phyloP scores from a whole-genome alignment of 1,140 invertebrate species.

The Coboldia fuscipes region DNA sequence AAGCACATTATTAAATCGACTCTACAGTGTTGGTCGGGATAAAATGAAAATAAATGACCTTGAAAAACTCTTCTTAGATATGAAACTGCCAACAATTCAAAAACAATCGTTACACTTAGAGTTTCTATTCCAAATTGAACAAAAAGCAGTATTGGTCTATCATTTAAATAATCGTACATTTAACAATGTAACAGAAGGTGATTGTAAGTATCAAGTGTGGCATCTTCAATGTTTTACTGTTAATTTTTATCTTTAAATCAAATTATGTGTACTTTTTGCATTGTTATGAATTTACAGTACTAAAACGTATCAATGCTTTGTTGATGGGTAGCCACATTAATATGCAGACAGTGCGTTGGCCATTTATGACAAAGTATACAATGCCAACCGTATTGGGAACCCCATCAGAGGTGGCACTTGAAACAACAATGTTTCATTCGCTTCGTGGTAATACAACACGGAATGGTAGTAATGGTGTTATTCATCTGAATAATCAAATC shows the following conservation, averaged over 20 bases:
- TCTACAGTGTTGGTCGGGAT: no score
- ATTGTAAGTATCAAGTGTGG: constrained; percentile 10
- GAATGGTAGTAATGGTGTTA: constrained; percentile 11
- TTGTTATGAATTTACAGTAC: constrained; percentile 7
- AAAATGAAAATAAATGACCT: constrained; percentile 23
- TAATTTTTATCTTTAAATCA: constrained; percentile 1
- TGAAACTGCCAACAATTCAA: constrained; percentile 24
- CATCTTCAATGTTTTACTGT: constrained; percentile 9
- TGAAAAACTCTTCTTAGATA: constrained; percentile 24
- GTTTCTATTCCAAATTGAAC: constrained; percentile 30
- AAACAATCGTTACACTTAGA: constrained; percentile 28
- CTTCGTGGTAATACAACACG: constrained; percentile 30
- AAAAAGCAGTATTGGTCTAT: constrained; percentile 31
- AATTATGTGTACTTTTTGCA: no score
- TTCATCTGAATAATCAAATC: constrained; percentile 28
- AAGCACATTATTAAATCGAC: no score
- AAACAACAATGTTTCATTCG: constrained; percentile 27
- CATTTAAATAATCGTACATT: constrained; percentile 31
- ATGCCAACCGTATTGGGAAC: constrained; percentile 30
- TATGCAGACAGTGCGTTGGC: constrained; percentile 19
- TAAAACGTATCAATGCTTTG: constrained; percentile 11
- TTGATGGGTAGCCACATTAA: constrained; percentile 18
- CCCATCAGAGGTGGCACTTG: constrained; percentile 23
- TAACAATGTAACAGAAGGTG: constrained; percentile 19
- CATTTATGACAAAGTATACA: constrained; percentile 23